Percentiles rank a stretch among this genome's conserved stretches.
Conservation (phyloP, 2,797 vertebrate genomes). For the Microhierax caerulescens region DNA sequence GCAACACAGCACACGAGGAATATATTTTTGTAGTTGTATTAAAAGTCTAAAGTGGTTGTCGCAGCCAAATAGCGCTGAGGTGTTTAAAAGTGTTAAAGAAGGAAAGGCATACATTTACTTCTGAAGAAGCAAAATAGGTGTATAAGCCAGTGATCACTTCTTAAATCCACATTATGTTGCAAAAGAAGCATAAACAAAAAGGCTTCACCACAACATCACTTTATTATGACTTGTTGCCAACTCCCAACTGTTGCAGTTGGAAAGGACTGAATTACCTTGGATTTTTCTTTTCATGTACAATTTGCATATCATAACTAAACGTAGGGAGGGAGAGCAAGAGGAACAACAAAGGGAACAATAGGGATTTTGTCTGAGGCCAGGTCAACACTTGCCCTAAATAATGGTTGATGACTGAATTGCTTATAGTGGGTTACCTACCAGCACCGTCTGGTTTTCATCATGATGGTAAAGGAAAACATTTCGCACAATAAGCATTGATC, state of each 20-base stretch:
- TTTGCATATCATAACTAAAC: slow-evolving; percentile 12
- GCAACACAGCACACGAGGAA: background rate
- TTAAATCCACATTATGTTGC: background rate
- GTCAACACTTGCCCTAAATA: slow-evolving; percentile 24
- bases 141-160: background rate
- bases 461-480: background rate
- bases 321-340: background rate
- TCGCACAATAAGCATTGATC: background rate
- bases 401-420: slow-evolving; percentile 12
- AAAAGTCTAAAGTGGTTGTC: background rate
- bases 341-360: background rate
- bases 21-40: background rate
- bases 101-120: background rate
- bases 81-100: background rate
- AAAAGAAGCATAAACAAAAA: background rate
- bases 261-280: background rate
- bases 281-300: background rate
- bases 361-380: slow-evolving; percentile 34
- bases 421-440: background rate
- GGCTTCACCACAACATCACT: background rate
- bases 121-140: background rate
- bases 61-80: background rate
- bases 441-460: slow-evolving; percentile 33
- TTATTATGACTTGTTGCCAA: background rate
- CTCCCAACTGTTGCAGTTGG: background rate